Evolutionary conservation across 2,888 invertebrate species (phyloP).

Genomic region (Phragmatobia fuliginosa): DNA sequence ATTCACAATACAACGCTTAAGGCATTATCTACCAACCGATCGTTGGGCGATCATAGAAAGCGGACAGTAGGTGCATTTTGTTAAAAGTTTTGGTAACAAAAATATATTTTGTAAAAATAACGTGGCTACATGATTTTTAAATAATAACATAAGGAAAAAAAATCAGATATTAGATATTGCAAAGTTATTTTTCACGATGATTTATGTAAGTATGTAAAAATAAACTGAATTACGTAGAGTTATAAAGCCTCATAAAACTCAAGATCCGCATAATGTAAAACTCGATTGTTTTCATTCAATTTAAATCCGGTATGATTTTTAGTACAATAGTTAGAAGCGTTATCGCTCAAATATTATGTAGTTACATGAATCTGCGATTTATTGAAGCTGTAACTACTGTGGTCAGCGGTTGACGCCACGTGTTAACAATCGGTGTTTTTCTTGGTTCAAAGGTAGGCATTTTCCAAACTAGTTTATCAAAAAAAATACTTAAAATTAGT

Average conservation of each 20-base stretch:
- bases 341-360: slow-evolving; percentile 36
- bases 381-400: slow-evolving; percentile 24
- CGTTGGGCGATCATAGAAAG: too few relatives aligned
- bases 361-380: slow-evolving; percentile 22
- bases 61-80: too few relatives aligned
- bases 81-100: too few relatives aligned
- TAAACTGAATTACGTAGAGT: neutral
- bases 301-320: slow-evolving; percentile 6
- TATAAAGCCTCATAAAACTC: slow-evolving; percentile 23
- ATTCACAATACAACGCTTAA: too few relatives aligned
- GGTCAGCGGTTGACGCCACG: neutral
- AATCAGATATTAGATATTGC: neutral
- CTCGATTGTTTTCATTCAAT: slow-evolving; percentile 22
- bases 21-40: too few relatives aligned
- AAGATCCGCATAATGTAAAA: slow-evolving; percentile 30
- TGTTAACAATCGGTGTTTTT: neutral
- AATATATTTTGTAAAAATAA: neutral
- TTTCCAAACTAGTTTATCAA: neutral
- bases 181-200: neutral
- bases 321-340: slow-evolving; percentile 25
- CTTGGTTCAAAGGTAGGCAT: neutral
- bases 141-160: neutral
- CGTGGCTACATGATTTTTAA: neutral
- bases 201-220: neutral
- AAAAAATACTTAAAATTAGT: neutral